phyloP scores from a whole-genome alignment of 2,113 vertebrate species.

The Oophaga pumilio region DNA sequence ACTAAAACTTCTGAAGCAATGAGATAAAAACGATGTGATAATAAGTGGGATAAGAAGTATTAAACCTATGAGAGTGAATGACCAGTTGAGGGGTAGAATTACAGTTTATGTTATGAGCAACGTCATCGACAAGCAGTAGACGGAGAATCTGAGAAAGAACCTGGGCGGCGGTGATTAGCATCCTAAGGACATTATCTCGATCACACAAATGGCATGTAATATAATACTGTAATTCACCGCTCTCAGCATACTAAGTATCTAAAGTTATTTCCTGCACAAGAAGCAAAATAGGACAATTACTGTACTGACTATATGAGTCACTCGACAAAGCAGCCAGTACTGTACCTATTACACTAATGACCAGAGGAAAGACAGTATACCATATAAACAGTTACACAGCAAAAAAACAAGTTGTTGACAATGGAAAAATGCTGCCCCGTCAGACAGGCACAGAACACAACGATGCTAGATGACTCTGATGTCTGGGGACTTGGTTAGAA shows the following conservation, averaged over 20 bases:
- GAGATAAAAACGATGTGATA: too few species aligned
- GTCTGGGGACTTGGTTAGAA: background rate
- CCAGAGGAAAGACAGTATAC: background rate
- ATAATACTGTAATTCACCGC: background rate
- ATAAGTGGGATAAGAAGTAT: too few species aligned
- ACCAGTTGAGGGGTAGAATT: too few species aligned
- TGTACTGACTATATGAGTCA: background rate
- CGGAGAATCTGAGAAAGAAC: background rate
- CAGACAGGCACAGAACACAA: background rate
- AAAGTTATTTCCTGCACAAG: background rate
- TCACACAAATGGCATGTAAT: background rate
- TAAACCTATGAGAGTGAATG: too few species aligned
- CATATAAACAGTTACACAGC: slow-evolving; percentile 24
- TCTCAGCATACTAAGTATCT: slow-evolving; percentile 15
- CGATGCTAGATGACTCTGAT: background rate
- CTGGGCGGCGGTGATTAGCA: background rate
- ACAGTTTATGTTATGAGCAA: too few species aligned
- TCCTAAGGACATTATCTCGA: background rate
- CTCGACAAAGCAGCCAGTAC: background rate
- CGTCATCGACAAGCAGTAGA: too few species aligned
- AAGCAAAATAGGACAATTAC: background rate
- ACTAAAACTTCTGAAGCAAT: too few species aligned
- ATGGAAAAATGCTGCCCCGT: slow-evolving; percentile 2
- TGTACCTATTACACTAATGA: slow-evolving; percentile 9
- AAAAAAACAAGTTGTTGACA: slow-evolving; percentile 3